Conservation (phyloP, 2,888 invertebrate genomes). For the Melieria omissa region DNA sequence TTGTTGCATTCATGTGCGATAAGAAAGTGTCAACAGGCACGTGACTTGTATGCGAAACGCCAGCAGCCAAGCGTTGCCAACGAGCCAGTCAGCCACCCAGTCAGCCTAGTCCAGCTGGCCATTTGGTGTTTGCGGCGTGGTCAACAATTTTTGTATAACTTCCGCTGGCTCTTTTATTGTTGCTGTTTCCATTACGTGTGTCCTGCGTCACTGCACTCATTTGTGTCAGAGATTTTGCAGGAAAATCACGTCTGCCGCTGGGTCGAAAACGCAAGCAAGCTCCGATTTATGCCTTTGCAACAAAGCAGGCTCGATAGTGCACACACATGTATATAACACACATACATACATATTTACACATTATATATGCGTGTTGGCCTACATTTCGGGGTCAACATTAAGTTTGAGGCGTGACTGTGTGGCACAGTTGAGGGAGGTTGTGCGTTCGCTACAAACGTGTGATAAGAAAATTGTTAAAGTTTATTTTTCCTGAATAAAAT, state of each 20-base stretch:
- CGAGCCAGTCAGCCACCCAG: too few relatives aligned
- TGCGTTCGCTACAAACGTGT: not conserved
- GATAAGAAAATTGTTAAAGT: not conserved
- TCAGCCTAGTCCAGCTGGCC: too few relatives aligned
- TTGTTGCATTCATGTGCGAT: not conserved
- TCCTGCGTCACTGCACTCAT: too few relatives aligned
- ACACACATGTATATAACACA: too few relatives aligned
- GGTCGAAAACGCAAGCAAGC: constrained; percentile 15
- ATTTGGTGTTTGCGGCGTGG: not conserved
- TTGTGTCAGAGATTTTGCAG: not conserved
- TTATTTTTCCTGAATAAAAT: too few relatives aligned
- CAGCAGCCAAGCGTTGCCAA: too few relatives aligned
- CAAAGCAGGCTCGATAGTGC: too few relatives aligned
- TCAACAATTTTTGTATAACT: constrained; percentile 16
- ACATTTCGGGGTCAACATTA: constrained; percentile 21
- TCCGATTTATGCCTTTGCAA: constrained; percentile 11
- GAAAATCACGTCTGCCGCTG: constrained; percentile 19
- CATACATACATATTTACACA: constrained; percentile 3
- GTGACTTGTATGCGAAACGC: constrained; percentile 14
- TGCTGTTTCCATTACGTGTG: too few relatives aligned
- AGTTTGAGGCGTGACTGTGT: constrained; percentile 13
- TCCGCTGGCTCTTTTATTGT: not conserved
- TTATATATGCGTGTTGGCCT: not conserved
- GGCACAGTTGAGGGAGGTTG: too few relatives aligned
- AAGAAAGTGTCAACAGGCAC: not conserved